Evolutionary conservation across 2,797 vertebrate species (phyloP).

Genomic region (Scolopax rusticola): DNA sequence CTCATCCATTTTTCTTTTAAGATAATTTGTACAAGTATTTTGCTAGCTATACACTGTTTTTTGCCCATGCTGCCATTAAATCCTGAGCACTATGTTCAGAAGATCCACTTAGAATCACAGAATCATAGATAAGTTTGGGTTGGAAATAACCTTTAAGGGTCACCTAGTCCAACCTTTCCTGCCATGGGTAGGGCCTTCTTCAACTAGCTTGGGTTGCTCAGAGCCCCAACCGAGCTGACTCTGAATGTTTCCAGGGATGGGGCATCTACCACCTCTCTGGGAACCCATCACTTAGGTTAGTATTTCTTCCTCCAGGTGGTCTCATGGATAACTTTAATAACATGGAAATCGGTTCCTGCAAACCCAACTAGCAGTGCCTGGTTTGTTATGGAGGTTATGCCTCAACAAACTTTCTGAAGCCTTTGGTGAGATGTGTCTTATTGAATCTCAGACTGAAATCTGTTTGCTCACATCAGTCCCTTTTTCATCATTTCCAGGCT

Average conservation of each 20-base stretch:
- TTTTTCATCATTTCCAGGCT: background rate
- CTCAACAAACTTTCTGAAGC: background rate
- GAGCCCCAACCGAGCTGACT: background rate
- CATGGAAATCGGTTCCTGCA: rapidly evolving
- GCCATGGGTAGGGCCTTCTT: background rate
- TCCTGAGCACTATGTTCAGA: background rate
- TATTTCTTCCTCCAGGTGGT: background rate
- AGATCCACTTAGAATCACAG: background rate
- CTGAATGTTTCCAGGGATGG: background rate
- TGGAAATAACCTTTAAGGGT: background rate
- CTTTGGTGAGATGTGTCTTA: background rate
- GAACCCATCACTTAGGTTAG: background rate
- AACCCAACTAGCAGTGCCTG: rapidly evolving
- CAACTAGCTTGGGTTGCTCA: background rate
- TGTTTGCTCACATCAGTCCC: rapidly evolving
- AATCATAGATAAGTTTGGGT: background rate
- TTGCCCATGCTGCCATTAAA: background rate
- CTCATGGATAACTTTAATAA: background rate
- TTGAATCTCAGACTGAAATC: background rate
- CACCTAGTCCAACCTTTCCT: background rate
- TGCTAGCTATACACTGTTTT: background rate
- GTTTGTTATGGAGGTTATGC: background rate
- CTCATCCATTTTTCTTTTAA: background rate
- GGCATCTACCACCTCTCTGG: background rate
- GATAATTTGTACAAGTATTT: background rate